Base-by-base conservation (phyloP, 2,797 vertebrate species). In the Chaunax sp. region DNA sequence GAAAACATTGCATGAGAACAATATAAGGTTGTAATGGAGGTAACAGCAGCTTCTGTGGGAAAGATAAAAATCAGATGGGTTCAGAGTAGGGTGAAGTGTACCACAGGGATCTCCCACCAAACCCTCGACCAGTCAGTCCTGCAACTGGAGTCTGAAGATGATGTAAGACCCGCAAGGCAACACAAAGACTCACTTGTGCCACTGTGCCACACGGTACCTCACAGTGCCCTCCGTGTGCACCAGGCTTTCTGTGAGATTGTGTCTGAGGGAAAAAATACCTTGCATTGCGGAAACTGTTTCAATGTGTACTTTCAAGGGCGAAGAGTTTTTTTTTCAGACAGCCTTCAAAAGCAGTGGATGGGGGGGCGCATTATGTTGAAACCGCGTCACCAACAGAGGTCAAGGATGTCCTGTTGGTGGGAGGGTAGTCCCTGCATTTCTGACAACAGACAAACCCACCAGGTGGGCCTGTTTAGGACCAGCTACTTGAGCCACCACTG, bases 121-220 rank as follows among this genome's bases (percentile, higher is more conserved):
- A 57, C 46, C 57, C 53, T 62, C 22, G 44, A 52, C 55, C 61
- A 56, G 61, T 38, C 38, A 7, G 57, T 57, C 59, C 74, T 55
- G 57, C 33, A 75, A 22, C 51, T 25, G 50, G 25, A 84, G 75
- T 67, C 69, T 80, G 63, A 56, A 60, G 62, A 62, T 89, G 84
- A 88, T 80, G 78, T 81, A 81, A 87, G 77, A 73, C 26, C 65
- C 54, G 26, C 55, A 60, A 60, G 40, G 61, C 53, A 81, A 76
- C 76, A 88, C 77, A 87, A 89, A 87, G 87, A 49, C 19, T 56
- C 30, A 63, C 72, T 85, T 90, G 83, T 90, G 75, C 77, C 70
- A 57, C 66, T 25, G 69, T 81, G 65, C 77, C 69, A 70, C 67
- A 59, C 64, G 15, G 59, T 20, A 18, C 49, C 61, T 73, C 56